These are phyloP conservation scores for Megalonaias nervosa DNA, from an alignment of 1,140 invertebrate genomes.

Conservation along the genomic window DNA sequence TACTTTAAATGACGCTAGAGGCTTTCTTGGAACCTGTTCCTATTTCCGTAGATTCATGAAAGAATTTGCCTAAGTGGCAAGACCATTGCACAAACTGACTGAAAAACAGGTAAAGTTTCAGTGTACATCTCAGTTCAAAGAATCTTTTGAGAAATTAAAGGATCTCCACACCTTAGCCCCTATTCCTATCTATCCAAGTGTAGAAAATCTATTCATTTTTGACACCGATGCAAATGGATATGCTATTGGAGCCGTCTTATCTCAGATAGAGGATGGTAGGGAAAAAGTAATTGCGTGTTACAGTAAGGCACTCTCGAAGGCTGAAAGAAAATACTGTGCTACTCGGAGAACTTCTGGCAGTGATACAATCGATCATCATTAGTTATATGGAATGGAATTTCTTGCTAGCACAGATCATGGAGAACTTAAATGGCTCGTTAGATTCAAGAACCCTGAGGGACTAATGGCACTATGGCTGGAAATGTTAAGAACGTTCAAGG, in stretches of 20 bases:
- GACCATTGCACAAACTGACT: constrained; percentile 52
- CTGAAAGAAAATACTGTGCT: constrained; percentile 71
- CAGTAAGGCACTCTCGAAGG: constrained; percentile 60
- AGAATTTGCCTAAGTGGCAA: constrained; percentile 57
- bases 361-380: constrained; percentile 65
- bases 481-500: too few relatives aligned
- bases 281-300: constrained; percentile 70
- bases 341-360: constrained; percentile 72
- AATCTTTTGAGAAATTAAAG: constrained; percentile 39
- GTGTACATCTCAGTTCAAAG: constrained; percentile 23
- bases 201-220: constrained; percentile 35
- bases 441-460: too few relatives aligned
- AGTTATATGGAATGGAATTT: too few relatives aligned
- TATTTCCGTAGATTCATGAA: constrained; percentile 55
- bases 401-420: too few relatives aligned
- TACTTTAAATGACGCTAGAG: too few relatives aligned
- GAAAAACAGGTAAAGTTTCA: constrained; percentile 17
- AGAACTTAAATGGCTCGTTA: too few relatives aligned
- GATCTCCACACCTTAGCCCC: constrained; percentile 2
- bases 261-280: constrained; percentile 51
- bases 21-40: too few relatives aligned
- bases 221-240: constrained; percentile 41
- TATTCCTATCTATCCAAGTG: constrained; percentile 31
- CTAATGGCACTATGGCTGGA: too few relatives aligned
- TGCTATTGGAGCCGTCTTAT: constrained; percentile 47